Conservation (phyloP, 1,140 invertebrate genomes). For the Zaprionus kolodkinae region DNA sequence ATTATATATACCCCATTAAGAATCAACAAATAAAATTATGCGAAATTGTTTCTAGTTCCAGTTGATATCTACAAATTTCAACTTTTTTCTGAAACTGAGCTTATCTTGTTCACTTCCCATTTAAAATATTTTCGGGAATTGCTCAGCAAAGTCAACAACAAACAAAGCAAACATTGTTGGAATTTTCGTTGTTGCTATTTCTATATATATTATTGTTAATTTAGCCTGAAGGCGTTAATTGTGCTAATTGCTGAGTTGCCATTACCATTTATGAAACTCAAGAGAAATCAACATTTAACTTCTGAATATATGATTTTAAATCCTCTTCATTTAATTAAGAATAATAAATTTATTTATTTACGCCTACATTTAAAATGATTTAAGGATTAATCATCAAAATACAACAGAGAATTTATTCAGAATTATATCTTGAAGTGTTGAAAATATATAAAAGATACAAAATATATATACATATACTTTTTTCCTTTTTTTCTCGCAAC, state of each 20-base stretch:
- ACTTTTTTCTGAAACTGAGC: neutral
- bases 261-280: slow-evolving; percentile 11
- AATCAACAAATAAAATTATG: neutral
- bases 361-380: neutral
- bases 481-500: too few relatives aligned
- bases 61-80: neutral
- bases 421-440: too few relatives aligned
- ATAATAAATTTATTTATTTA: neutral
- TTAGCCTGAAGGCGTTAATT: slow-evolving; percentile 49
- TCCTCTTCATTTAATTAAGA: neutral
- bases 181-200: neutral
- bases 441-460: too few relatives aligned
- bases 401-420: neutral
- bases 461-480: too few relatives aligned
- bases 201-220: slow-evolving; percentile 22
- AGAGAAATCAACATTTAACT: slow-evolving; percentile 10
- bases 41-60: neutral
- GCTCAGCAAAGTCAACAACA: neutral
- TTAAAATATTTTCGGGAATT: slow-evolving; percentile 1
- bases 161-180: slow-evolving; percentile 11
- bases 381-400: neutral
- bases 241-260: slow-evolving; percentile 5
- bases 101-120: slow-evolving; percentile 23
- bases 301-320: slow-evolving; percentile 7
- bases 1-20: neutral